Evolutionary conservation across 1,140 invertebrate genomes (phyloP), one percentile per base, ranked within the genome.

Genomic region (Sipha flava): DNA sequence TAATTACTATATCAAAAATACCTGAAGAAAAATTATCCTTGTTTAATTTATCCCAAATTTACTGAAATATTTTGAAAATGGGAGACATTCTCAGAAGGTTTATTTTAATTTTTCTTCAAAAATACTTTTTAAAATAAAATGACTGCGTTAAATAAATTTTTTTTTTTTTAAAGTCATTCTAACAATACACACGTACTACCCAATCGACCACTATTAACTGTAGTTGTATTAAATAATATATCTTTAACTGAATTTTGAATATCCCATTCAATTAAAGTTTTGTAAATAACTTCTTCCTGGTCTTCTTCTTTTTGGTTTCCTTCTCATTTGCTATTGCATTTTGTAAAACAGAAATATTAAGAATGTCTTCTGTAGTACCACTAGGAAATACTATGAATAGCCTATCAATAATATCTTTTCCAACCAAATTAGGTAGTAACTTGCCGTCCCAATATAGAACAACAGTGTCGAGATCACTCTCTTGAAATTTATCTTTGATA

Each of bases 401-500:
- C 10, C 68, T 23, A 14, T 62, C 80, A 29, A 43, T 26, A 37
- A 79, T 21, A 29, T 64, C 26, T 64, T 79, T 59, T 9, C 34
- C 49, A 75, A 52, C 54, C 18, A 82, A 80, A 72, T 59, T 80
- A 54, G 40, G 75, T 14, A 83, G 34, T n/a, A 83, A 26, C 66
- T 83, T 84, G 68, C 80, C 82, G 82, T 83, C 81, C 81, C 81
- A 81, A 16, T 82, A 4, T n/a, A 82, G 75, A 54, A 80, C 49
- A 29, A 79, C 75, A 12, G 81, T 23, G 9, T 81, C 43, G 10
- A 47, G 43, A 47, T 43, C 21, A 77, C 18, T 77, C 37, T 57
- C 16, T 34, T 34, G 31, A 34, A 34, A n/a, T 37, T 49, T 21
- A 34, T 45, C 26, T 62, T 62, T 31, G 31, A 62, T 29, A 18